Conservation (phyloP, 2,797 vertebrate genomes). For the Poecile montanus region DNA sequence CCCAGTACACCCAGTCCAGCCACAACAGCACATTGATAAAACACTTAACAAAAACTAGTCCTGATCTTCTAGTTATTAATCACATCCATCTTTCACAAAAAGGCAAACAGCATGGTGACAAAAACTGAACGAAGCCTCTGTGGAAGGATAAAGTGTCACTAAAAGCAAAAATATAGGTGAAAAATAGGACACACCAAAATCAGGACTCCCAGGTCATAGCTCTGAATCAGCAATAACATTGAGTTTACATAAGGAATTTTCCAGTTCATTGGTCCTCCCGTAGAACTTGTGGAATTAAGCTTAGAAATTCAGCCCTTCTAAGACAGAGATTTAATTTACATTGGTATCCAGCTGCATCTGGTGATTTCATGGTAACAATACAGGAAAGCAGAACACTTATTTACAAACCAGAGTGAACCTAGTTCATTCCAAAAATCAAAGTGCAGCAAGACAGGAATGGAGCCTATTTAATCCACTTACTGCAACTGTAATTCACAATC, state of each 20-base stretch:
- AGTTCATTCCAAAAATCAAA: not conserved
- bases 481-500: not conserved
- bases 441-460: not conserved
- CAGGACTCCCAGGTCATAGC: not conserved
- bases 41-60: not conserved
- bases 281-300: not conserved
- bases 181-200: not conserved
- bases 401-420: not conserved
- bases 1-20: not conserved
- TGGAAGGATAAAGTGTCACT: not conserved
- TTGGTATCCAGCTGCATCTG: not conserved
- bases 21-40: not conserved
- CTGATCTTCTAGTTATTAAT: not conserved
- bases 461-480: not conserved
- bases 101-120: not conserved
- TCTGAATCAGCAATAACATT: not conserved
- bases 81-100: not conserved
- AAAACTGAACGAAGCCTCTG: not conserved
- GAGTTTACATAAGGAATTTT: not conserved
- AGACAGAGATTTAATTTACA: not conserved
- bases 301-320: not conserved
- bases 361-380: not conserved
- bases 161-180: not conserved
- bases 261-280: not conserved
- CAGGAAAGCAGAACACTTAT: not conserved